A percentile compares a stretch with the other conserved stretches of the same genome.
These are phyloP conservation scores for Gymnothorax javanicus DNA, from an alignment of 2,797 vertebrate genomes.

Conservation along the genomic window DNA sequence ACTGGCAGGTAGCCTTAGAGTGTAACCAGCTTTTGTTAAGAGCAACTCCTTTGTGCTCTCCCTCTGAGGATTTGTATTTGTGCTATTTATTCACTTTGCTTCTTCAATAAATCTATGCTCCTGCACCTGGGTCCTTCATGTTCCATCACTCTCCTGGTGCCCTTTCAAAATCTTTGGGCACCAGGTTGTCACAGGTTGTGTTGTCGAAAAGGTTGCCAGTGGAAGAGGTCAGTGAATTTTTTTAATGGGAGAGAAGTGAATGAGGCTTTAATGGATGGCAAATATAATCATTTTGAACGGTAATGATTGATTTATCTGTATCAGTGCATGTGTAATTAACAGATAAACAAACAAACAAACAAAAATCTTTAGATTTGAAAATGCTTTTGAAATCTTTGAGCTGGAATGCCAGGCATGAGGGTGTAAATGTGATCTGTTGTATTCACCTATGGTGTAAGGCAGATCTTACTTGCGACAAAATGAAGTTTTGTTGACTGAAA, in stretches of 20 bases:
- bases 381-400: too few species aligned
- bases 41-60: too few species aligned
- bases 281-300: not conserved
- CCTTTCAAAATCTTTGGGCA: too few species aligned
- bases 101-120: too few species aligned
- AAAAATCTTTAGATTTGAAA: too few species aligned
- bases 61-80: not conserved
- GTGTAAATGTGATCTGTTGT: not conserved
- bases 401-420: too few species aligned
- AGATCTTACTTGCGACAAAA: not conserved
- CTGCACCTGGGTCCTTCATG: too few species aligned
- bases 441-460: not conserved
- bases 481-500: not conserved
- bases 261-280: not conserved
- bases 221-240: not conserved
- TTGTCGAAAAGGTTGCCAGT: not conserved
- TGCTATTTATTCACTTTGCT: too few species aligned
- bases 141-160: too few species aligned
- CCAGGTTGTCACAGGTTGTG: not conserved
- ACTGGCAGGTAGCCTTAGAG: too few species aligned
- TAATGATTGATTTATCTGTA: not conserved
- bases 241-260: not conserved
- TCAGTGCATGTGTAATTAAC: not conserved
- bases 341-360: not conserved
- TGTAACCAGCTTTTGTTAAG: too few species aligned